These are phyloP conservation scores for Momotus momota DNA, from an alignment of 2,797 vertebrate species.

Conservation along the genomic window DNA sequence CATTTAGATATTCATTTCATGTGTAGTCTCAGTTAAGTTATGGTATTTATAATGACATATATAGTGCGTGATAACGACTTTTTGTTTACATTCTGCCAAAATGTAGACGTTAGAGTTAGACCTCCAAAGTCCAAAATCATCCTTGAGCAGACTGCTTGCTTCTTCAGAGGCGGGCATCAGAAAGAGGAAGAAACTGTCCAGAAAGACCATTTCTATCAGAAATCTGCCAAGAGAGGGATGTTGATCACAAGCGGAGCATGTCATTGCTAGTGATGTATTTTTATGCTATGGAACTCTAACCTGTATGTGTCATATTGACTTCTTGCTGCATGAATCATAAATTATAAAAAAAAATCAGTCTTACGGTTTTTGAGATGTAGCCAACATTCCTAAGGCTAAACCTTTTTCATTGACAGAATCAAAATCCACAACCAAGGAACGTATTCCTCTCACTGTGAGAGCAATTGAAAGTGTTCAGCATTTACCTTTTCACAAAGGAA, in stretches of 20 bases:
- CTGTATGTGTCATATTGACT: slow-evolving; percentile 79
- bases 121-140: slow-evolving; percentile 41
- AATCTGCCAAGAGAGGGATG: slow-evolving; percentile 63
- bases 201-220: slow-evolving; percentile 25
- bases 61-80: background rate
- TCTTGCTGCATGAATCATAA: slow-evolving; percentile 83
- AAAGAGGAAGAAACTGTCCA: slow-evolving; percentile 17
- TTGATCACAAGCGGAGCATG: slow-evolving; percentile 72
- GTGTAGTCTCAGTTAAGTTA: slow-evolving; percentile 49
- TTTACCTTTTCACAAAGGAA: slow-evolving; percentile 65
- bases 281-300: slow-evolving; percentile 78
- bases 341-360: slow-evolving; percentile 72
- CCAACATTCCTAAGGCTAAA: slow-evolving; percentile 83
- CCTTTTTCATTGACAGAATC: slow-evolving; percentile 78
- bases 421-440: slow-evolving; percentile 63
- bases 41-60: slow-evolving; percentile 47
- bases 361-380: slow-evolving; percentile 75
- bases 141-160: slow-evolving; percentile 26
- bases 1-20: slow-evolving; percentile 43
- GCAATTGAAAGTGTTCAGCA: slow-evolving; percentile 49
- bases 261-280: slow-evolving; percentile 72
- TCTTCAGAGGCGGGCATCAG: slow-evolving; percentile 26
- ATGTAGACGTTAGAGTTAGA: slow-evolving; percentile 53
- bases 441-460: slow-evolving; percentile 56
- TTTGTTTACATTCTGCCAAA: slow-evolving; percentile 76